Evolutionary conservation across 2,888 invertebrate species (phyloP).

Genomic region (Pyrrhia umbra): DNA sequence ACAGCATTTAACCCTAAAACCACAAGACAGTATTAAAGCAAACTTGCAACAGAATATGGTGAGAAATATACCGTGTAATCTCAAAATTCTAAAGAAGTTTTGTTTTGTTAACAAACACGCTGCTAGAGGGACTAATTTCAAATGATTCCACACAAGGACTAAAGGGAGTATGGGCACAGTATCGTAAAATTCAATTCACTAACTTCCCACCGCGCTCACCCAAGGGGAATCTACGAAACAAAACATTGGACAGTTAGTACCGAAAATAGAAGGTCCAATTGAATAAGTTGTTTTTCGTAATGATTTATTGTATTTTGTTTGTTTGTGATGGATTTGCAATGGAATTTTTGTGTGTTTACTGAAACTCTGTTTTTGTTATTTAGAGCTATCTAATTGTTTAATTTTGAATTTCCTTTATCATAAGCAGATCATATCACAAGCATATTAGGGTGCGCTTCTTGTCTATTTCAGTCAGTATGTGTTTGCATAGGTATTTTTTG

Average conservation of each 20-base stretch:
- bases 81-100: slow-evolving; percentile 45
- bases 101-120: slow-evolving; percentile 43
- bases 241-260: slow-evolving; percentile 54
- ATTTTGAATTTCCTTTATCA: too few relatives aligned
- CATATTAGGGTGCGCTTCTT: too few relatives aligned
- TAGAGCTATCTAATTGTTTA: neutral
- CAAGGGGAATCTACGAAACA: slow-evolving; percentile 58
- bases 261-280: slow-evolving; percentile 45
- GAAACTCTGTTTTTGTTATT: neutral
- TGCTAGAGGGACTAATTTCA: slow-evolving; percentile 57
- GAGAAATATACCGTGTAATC: slow-evolving; percentile 22
- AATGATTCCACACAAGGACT: slow-evolving; percentile 53
- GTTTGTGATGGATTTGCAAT: slow-evolving; percentile 23
- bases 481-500: too few relatives aligned
- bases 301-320: slow-evolving; percentile 38
- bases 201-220: slow-evolving; percentile 57
- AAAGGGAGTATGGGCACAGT: slow-evolving; percentile 56
- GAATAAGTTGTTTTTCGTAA: slow-evolving; percentile 53
- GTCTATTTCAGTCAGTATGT: too few relatives aligned
- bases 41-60: slow-evolving; percentile 35
- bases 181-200: slow-evolving; percentile 71
- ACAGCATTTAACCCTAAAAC: slow-evolving; percentile 17
- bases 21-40: slow-evolving; percentile 20
- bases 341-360: slow-evolving; percentile 2
- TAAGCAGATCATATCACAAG: too few relatives aligned